Base-by-base conservation (phyloP, 1,140 invertebrate species). In the Ceratitis capitata region DNA sequence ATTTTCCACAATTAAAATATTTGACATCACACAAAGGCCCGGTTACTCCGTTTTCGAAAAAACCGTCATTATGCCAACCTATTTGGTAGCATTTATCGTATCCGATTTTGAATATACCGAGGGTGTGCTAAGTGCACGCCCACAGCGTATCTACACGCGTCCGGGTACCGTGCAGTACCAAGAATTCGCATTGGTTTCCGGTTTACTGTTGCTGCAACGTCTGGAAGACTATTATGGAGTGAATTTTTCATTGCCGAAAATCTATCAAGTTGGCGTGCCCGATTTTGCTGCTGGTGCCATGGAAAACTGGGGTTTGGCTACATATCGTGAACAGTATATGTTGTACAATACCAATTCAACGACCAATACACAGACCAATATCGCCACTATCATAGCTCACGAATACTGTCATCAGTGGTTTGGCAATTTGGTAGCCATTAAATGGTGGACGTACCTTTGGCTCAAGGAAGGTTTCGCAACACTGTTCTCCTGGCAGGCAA, bases 331-430 rank as follows among this genome's bases (percentile, higher is more conserved):
- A 85, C 87, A 90, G 84, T 91, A 90, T 69, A 7, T 91, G 32
- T 47, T 91, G 9, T 91, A 90, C 42, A 91, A 89, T 49, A 35
- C 85, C 2, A 85, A 87, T n/a, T 91, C 90, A 0, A 91, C 90
- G 7, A 86, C 88, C 0, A 90, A 85, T 82, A 90, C 90, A 0
- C 88, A 93, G 85, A 94, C 94, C 61, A 86, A 92, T 12, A 93
- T 95, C 74, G 93, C 93, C 0, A 93, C 92, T 35, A 92, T 94
- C n/a, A 92, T 95, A 64, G 92, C 94, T 0, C 95, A 95, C 86
- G 95, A 95, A 90, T 94, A 95, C 35, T 92, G 93, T 5, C 95
- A 95, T 87, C 93, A 93, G 92, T 95, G 95, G 95, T 95, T 95
- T 87, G 94, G 94, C 10, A 93, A 95, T 88, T 89, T 95, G n/a